These are phyloP conservation scores for Apodemus sylvaticus DNA, from an alignment of 2,113 vertebrate genomes.

Conservation along the genomic window DNA sequence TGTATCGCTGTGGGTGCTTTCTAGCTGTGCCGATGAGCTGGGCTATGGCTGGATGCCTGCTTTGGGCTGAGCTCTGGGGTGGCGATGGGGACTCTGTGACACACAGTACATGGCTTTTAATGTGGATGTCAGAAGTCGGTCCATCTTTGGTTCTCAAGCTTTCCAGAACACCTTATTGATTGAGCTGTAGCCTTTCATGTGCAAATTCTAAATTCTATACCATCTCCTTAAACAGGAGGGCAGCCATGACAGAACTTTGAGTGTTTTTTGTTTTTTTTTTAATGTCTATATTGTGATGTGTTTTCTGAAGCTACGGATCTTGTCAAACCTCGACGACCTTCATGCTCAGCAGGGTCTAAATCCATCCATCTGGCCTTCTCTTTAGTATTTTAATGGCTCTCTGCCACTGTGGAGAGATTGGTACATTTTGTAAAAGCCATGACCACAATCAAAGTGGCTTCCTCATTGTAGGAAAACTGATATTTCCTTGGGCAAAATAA, in stretches of 20 bases:
- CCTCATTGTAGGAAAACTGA: background rate
- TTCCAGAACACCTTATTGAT: background rate
- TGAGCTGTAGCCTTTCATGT: background rate
- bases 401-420: background rate
- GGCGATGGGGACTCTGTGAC: background rate
- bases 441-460: background rate
- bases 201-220: background rate
- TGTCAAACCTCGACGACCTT: background rate
- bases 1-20: rapidly evolving
- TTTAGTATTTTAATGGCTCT: background rate
- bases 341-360: background rate
- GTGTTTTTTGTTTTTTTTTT: background rate
- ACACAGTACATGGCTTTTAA: background rate
- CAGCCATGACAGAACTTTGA: background rate
- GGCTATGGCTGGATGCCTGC: background rate
- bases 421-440: background rate
- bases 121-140: background rate
- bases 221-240: background rate
- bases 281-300: background rate
- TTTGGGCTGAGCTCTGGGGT: background rate
- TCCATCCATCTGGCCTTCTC: background rate
- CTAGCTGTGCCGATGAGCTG: background rate
- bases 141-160: background rate
- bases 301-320: background rate
- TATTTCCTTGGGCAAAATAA: background rate